Evolutionary conservation across 1,140 invertebrate species (phyloP).

Genomic region (Eulimnadia texana): DNA sequence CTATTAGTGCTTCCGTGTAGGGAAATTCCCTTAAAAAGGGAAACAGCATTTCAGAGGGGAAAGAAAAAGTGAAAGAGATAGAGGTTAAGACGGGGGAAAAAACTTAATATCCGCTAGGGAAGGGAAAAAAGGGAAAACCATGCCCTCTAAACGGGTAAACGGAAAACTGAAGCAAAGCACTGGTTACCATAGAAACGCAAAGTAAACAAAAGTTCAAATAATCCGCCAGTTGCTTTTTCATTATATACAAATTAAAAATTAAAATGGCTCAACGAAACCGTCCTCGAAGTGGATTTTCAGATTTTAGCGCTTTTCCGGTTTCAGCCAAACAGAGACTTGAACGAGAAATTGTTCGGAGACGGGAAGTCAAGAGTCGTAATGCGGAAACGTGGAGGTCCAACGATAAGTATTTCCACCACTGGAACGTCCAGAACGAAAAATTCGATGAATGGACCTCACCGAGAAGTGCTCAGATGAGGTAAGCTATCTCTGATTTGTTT

Average conservation of each 20-base stretch:
- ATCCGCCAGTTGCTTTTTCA: neutral
- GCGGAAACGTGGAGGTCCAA: neutral
- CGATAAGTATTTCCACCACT: slow-evolving; percentile 9
- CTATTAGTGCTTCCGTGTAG: no score
- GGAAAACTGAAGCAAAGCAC: no score
- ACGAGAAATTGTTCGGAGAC: slow-evolving; percentile 7
- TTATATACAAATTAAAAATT: neutral
- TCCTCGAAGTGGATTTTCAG: slow-evolving; percentile 1
- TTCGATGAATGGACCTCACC: slow-evolving; percentile 8
- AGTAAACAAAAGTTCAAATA: no score
- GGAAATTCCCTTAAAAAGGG: no score
- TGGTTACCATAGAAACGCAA: no score
- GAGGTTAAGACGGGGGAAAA: no score
- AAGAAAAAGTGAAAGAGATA: no score
- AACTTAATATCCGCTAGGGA: no score
- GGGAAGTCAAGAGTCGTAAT: neutral
- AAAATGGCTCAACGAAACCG: neutral
- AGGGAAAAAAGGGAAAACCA: no score
- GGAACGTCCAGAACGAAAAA: slow-evolving; percentile 7
- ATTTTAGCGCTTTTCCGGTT: neutral
- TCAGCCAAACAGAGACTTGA: slow-evolving; percentile 1
- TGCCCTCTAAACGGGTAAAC: no score
- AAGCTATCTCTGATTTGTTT: neutral
- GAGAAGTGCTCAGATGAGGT: slow-evolving; percentile 1
- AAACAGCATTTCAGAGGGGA: no score